Base-by-base conservation (phyloP, 2,888 invertebrate genomes). In the Zonitis immaculata region DNA sequence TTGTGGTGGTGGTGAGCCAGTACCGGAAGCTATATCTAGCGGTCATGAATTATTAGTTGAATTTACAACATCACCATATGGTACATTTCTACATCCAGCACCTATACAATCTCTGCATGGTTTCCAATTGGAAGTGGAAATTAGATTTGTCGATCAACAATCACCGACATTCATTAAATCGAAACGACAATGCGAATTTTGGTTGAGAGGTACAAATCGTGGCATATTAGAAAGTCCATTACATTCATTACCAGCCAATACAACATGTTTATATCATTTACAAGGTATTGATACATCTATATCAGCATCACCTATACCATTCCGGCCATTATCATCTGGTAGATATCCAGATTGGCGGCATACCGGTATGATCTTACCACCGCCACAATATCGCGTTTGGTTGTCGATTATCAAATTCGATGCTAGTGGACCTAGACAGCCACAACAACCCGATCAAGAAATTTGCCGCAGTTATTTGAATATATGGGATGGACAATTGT, bases 51-150 rank as follows among this genome's bases (percentile, higher is more conserved):
- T 94, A 64, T 80, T 94, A 60, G 91, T 94, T 25, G 92, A 92
- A 77, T 92, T 94, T 73, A 89, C 90, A 56, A 91, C 92, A 42
- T 92, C 92, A 16, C 90, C 92, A 6, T 93, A 87, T 73, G 93
- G 93, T 61, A 92, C 92, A 60, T 91, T 93, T 75, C 80, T 91
- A 62, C 88, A 89, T 73, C 90, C 91, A 3, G 84, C 86, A 12
- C 86, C 88, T 22, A 80, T 84, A 42, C 85, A 89, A 72, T 86
- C 89, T 2, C 79, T 94, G 44, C 90, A 92, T 72, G 93, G 93
- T 60, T 94, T 94, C 75, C 93, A 93, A 71, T 78, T 94, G 47
- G 91, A 94, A 81, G 90, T 93, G 59, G 86, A 83, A 74, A 83
- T 92, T 42, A 85, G 86, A 72, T 91, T 91, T 70, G 90, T 92